A percentile compares a stretch with the other conserved stretches of the same genome.
These are phyloP conservation scores for Daktulosphaira vitifoliae DNA, from an alignment of 1,140 invertebrate species.

Conservation along the genomic window DNA sequence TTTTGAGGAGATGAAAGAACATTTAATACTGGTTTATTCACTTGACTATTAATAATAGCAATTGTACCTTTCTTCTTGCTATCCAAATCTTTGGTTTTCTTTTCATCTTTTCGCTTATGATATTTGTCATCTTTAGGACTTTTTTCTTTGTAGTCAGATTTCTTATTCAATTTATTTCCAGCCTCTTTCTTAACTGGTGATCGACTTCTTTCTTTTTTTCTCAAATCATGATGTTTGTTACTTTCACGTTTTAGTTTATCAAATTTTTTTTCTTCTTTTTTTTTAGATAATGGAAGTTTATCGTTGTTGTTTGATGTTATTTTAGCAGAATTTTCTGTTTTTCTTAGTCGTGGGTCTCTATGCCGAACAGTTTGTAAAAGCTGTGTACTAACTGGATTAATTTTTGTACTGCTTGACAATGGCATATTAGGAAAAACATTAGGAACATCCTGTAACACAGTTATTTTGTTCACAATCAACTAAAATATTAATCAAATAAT, in stretches of 20 bases:
- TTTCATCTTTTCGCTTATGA: constrained; percentile 17
- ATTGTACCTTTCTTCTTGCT: not conserved
- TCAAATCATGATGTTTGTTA: constrained; percentile 13
- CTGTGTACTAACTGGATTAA: constrained; percentile 22
- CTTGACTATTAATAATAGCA: not conserved
- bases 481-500: too few relatives aligned
- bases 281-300: not conserved
- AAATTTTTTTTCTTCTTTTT: constrained; percentile 19
- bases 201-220: constrained; percentile 11
- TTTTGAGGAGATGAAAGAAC: not conserved
- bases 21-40: not conserved
- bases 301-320: not conserved
- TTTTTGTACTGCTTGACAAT: constrained; percentile 5
- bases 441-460: not conserved
- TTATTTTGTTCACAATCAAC: too few relatives aligned
- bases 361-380: constrained; percentile 18
- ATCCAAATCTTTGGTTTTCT: constrained; percentile 9
- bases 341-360: constrained; percentile 29
- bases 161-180: constrained; percentile 6
- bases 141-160: constrained; percentile 10
- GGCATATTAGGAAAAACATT: not conserved
- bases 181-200: constrained; percentile 15
- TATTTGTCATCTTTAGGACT: constrained; percentile 11
- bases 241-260: constrained; percentile 12
- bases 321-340: not conserved